Conservation (phyloP, 2,113 vertebrate species). For the Bujurquina vittata region DNA sequence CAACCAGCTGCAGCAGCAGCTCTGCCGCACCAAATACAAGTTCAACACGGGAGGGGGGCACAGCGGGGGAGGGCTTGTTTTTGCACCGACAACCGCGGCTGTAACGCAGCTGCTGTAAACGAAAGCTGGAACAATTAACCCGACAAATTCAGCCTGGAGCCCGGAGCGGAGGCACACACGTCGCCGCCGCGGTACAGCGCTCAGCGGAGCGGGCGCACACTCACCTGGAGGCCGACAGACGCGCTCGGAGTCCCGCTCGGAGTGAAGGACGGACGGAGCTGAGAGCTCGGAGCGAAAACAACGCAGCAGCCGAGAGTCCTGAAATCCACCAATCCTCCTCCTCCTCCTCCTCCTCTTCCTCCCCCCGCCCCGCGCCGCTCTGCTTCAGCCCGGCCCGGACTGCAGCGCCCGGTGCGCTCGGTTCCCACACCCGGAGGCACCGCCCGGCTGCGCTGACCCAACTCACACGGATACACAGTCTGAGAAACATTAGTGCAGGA, state of each 20-base stretch:
- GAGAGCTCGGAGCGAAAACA: conserved; percentile 42
- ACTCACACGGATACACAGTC: not conserved
- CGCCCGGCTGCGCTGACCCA: not conserved
- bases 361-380: not conserved
- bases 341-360: conserved; percentile 19
- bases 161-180: not conserved
- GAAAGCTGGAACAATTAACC: not conserved
- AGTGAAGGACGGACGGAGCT: conserved; percentile 46
- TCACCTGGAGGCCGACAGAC: conserved; percentile 63
- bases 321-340: conserved; percentile 52
- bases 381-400: conserved; percentile 32
- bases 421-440: accelerated
- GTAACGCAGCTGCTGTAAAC: not conserved
- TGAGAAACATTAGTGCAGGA: not conserved
- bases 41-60: not conserved
- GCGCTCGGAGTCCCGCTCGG: conserved; percentile 54
- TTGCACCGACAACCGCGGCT: not conserved
- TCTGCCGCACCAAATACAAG: conserved; percentile 17
- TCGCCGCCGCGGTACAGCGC: not conserved
- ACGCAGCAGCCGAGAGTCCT: conserved; percentile 43
- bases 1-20: conserved; percentile 16
- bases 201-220: not conserved
- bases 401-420: conserved; percentile 48
- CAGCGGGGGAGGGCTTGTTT: not conserved
- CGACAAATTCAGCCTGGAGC: not conserved